Percentiles rank a stretch among this genome's conserved stretches.
Evolutionary conservation across 2,113 vertebrate species (phyloP).

Genomic region (Gobio gobio): DNA sequence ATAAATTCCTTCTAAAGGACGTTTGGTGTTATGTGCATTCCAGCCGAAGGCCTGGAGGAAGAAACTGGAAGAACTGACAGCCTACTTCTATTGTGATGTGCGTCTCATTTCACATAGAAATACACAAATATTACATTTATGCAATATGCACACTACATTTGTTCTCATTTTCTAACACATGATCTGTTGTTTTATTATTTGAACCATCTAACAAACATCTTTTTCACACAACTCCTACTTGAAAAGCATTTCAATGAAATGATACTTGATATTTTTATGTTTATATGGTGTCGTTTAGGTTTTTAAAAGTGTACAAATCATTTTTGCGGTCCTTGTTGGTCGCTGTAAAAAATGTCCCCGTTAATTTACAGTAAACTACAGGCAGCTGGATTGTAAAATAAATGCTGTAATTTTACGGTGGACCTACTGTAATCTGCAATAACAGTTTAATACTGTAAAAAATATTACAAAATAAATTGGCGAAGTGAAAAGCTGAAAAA

Average conservation of each 20-base stretch:
- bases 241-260: not conserved
- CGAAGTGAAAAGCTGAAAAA: too few relatives aligned
- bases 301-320: not conserved
- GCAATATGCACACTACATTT: not conserved
- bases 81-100: not conserved
- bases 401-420: too few relatives aligned
- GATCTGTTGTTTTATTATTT: not conserved
- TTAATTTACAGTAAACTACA: too few relatives aligned
- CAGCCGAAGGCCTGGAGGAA: slow-evolving; percentile 37
- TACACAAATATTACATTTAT: not conserved
- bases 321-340: not conserved
- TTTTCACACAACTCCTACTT: not conserved
- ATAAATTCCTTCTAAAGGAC: slow-evolving; percentile 57
- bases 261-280: not conserved
- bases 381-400: too few relatives aligned
- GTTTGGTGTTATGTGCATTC: slow-evolving; percentile 56
- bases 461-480: too few relatives aligned
- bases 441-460: too few relatives aligned
- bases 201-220: not conserved
- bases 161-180: too few relatives aligned
- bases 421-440: too few relatives aligned
- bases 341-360: not conserved
- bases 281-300: not conserved
- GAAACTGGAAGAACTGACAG: slow-evolving; percentile 13
- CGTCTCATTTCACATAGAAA: not conserved